Conservation (phyloP, 2,797 vertebrate species). For the Zenarchopterus dispar region DNA sequence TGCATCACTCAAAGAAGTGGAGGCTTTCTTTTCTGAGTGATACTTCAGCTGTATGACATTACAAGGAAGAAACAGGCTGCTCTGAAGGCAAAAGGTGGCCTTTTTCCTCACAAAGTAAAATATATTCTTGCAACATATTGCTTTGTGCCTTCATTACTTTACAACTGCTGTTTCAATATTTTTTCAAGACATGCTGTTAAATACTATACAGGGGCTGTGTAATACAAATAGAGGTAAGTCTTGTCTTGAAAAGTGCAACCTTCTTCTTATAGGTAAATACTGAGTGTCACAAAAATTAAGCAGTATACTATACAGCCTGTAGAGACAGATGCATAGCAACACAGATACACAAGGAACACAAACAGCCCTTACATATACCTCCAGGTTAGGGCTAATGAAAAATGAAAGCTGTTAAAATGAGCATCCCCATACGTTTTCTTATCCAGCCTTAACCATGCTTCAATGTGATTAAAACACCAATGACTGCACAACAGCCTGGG, state of each 20-base stretch:
- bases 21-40: slow-evolving; percentile 52
- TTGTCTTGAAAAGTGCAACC: slow-evolving; percentile 17
- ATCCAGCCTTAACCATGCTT: slow-evolving; percentile 61
- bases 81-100: slow-evolving; percentile 27
- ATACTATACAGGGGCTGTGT: slow-evolving; percentile 20
- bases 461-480: slow-evolving; percentile 74
- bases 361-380: slow-evolving; percentile 36
- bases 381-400: slow-evolving; percentile 50
- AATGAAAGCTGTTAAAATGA: slow-evolving; percentile 63
- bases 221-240: slow-evolving; percentile 22
- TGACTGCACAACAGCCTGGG: slow-evolving; percentile 51
- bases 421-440: slow-evolving; percentile 53
- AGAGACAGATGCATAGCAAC: neutral
- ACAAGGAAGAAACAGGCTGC: slow-evolving; percentile 39
- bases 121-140: slow-evolving; percentile 33
- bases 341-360: slow-evolving; percentile 1
- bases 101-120: slow-evolving; percentile 29
- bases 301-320: too few relatives aligned
- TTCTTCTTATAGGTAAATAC: neutral
- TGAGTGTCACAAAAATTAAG: slow-evolving; percentile 8
- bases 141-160: slow-evolving; percentile 28
- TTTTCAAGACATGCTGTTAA: slow-evolving; percentile 21
- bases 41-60: slow-evolving; percentile 40
- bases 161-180: slow-evolving; percentile 34
- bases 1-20: slow-evolving; percentile 56